phyloP scores from a whole-genome alignment of 2,797 vertebrate genomes.

The Characodon lateralis region DNA sequence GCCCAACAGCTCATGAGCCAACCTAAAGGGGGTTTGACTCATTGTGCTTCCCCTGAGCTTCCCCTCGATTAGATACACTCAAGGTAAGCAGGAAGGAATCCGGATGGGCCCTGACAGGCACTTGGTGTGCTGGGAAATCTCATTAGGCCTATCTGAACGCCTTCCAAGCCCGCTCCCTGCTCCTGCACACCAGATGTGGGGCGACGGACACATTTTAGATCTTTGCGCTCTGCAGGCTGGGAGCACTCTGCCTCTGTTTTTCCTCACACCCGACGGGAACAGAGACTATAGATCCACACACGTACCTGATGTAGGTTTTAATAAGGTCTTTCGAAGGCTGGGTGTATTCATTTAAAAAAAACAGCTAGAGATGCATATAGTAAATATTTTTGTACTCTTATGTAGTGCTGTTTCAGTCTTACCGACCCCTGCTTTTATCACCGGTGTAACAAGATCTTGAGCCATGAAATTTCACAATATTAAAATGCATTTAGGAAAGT shows the following conservation, averaged over 20 bases:
- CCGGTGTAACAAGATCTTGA: neutral
- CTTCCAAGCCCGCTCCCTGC: slow-evolving; percentile 78
- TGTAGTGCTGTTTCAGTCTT: neutral
- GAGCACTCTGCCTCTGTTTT: slow-evolving; percentile 58
- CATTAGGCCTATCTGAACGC: slow-evolving; percentile 81
- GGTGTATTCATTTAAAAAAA: neutral
- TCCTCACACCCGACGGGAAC: slow-evolving; percentile 50
- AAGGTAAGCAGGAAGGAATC: slow-evolving; percentile 83
- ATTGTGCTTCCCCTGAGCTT: slow-evolving; percentile 67
- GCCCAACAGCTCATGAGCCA: slow-evolving; percentile 56
- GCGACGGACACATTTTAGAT: slow-evolving; percentile 73
- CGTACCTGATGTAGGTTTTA: slow-evolving; percentile 23
- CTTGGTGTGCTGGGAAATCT: slow-evolving; percentile 83
- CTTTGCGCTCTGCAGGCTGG: slow-evolving; percentile 65
- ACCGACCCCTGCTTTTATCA: neutral
- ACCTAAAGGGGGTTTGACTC: slow-evolving; percentile 68
- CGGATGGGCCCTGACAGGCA: slow-evolving; percentile 81
- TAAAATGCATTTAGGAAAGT: no score
- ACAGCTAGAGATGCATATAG: neutral
- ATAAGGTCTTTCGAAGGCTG: neutral
- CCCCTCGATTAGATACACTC: slow-evolving; percentile 81
- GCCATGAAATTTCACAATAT: neutral
- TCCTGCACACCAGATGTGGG: slow-evolving; percentile 82
- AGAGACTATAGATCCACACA: slow-evolving; percentile 28
- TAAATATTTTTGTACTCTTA: neutral